These are phyloP conservation scores for Parnassius apollo DNA, from an alignment of 2,888 invertebrate genomes.

Conservation along the genomic window DNA sequence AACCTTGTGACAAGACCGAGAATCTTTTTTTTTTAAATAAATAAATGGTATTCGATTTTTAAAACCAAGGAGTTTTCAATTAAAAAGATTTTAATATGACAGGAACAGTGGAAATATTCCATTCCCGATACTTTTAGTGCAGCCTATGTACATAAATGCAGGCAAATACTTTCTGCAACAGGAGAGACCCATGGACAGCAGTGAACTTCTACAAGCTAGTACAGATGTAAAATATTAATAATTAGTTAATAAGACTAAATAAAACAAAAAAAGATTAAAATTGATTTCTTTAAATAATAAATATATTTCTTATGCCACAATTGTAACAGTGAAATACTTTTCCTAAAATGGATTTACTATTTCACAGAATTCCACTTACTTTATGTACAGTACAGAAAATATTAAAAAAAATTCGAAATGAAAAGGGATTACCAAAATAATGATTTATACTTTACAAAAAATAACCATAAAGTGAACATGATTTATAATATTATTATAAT, in stretches of 20 bases:
- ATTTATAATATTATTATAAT: too few relatives aligned
- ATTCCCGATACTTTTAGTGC: too few relatives aligned
- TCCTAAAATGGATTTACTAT: conserved; percentile 9
- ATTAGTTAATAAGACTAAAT: neutral
- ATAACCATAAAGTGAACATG: neutral
- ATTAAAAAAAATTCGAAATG: conserved; percentile 7
- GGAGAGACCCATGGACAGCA: neutral
- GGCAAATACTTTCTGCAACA: neutral
- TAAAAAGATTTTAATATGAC: too few relatives aligned
- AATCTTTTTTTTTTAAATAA: too few relatives aligned
- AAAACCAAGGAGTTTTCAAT: too few relatives aligned
- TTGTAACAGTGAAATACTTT: conserved; percentile 9
- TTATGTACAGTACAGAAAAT: conserved; percentile 10
- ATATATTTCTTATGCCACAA: conserved; percentile 8
- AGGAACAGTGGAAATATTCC: too few relatives aligned
- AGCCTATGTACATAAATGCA: too few relatives aligned
- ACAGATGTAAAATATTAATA: too few relatives aligned
- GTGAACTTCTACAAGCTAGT: too few relatives aligned
- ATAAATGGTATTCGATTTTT: too few relatives aligned
- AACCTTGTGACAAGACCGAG: too few relatives aligned
- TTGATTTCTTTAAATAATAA: conserved; percentile 23
- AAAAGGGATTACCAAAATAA: conserved; percentile 2
- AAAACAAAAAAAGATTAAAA: conserved; percentile 7
- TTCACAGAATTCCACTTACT: conserved; percentile 16
- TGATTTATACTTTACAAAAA: neutral